Percentiles rank a stretch among this genome's conserved stretches.
Evolutionary conservation across 2,888 invertebrate genomes (phyloP).

Genomic region (Andrena haemorrhoa): DNA sequence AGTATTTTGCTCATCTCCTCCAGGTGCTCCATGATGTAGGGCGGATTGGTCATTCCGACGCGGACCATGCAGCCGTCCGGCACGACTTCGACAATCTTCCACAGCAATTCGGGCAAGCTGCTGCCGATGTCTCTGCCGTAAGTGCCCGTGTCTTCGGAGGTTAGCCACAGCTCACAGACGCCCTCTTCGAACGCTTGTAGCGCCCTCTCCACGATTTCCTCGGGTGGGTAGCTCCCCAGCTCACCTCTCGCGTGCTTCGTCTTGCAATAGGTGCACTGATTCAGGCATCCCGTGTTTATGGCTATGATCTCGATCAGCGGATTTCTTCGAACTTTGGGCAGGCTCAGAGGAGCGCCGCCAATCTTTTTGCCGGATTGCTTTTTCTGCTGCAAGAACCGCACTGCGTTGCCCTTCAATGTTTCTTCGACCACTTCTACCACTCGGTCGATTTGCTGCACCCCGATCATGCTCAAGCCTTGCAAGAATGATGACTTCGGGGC

Average conservation of each 20-base stretch:
- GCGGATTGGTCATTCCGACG: slow-evolving; percentile 99
- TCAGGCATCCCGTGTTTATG: slow-evolving; percentile 98
- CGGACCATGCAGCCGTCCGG: slow-evolving; percentile 92
- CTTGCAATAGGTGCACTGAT: slow-evolving; percentile 99
- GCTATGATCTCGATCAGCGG: slow-evolving; percentile 98
- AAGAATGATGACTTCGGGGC: slow-evolving; percentile 90
- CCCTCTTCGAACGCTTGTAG: slow-evolving; percentile 95
- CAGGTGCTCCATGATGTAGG: slow-evolving; percentile 98
- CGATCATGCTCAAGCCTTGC: slow-evolving; percentile 95
- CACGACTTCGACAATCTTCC: slow-evolving; percentile 92
- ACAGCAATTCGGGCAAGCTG: slow-evolving; percentile 93
- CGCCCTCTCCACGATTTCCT: slow-evolving; percentile 95
- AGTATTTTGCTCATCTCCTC: slow-evolving; percentile 95
- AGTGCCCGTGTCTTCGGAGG: slow-evolving; percentile 99
- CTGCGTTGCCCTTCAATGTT: slow-evolving; percentile 94
- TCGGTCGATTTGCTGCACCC: slow-evolving; percentile 98
- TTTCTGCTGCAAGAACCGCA: slow-evolving; percentile 92
- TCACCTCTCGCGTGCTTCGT: slow-evolving; percentile 99
- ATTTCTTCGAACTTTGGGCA: slow-evolving; percentile 98
- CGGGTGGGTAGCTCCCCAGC: slow-evolving; percentile 96
- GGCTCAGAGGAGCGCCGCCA: slow-evolving; percentile 93
- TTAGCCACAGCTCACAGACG: slow-evolving; percentile 98
- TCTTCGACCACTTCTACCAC: slow-evolving; percentile 99
- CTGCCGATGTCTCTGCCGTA: slow-evolving; percentile 98
- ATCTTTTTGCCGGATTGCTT: slow-evolving; percentile 91